A percentile compares a stretch with the other conserved stretches of the same genome.
Evolutionary conservation across 2,797 vertebrate genomes (phyloP).

Genomic region (Phoebastria nigripes): DNA sequence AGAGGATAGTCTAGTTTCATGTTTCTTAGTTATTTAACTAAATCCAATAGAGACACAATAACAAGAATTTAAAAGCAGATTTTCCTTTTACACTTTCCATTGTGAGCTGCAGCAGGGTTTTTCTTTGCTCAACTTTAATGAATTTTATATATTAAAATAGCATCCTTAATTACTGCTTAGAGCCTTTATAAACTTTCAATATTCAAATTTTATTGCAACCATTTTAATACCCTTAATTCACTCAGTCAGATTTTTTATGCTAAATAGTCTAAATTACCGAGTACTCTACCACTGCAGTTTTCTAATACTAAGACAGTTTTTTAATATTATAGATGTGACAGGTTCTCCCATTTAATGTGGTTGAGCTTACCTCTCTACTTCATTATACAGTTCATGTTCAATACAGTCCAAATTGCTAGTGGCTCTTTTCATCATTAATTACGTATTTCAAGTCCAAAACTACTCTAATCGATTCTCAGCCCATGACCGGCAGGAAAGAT

Average conservation of each 20-base stretch:
- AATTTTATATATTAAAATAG: slow-evolving; percentile 8
- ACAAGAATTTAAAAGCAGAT: not conserved
- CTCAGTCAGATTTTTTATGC: not conserved
- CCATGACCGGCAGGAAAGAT: not conserved
- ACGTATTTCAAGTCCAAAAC: not conserved
- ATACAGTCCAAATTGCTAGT: not conserved
- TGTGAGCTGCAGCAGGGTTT: not conserved
- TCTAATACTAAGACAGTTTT: not conserved
- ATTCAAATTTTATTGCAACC: not conserved
- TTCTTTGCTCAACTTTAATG: not conserved
- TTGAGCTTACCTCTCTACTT: not conserved
- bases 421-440: slow-evolving; percentile 21
- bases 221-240: slow-evolving; percentile 25
- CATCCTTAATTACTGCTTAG: slow-evolving; percentile 13
- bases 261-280: not conserved
- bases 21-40: not conserved
- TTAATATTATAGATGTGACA: not conserved
- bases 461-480: not conserved
- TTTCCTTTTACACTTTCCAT: not conserved
- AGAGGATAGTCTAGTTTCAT: not conserved
- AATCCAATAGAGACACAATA: not conserved
- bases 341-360: not conserved
- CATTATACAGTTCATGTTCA: not conserved
- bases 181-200: not conserved
- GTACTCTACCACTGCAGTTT: not conserved